Conservation (phyloP, 2,797 vertebrate species). For the Megalops cyprinoides region DNA sequence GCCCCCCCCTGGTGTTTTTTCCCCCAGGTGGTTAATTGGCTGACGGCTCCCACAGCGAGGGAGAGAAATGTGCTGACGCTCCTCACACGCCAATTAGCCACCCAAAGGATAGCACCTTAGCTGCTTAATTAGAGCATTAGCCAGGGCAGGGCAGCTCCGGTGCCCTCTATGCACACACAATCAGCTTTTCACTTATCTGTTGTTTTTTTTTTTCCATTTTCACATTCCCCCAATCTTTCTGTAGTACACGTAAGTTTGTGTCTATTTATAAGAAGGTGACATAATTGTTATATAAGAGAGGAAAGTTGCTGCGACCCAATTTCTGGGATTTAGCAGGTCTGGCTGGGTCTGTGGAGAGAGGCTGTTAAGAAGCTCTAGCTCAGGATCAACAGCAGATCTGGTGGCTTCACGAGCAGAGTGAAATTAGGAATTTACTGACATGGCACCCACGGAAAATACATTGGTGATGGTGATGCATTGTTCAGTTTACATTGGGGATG, state of each 20-base stretch:
- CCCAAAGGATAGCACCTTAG: constrained; percentile 6
- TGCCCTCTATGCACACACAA: background rate
- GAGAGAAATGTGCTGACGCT: background rate
- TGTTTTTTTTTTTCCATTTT: constrained; percentile 22
- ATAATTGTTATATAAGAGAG: constrained; percentile 39
- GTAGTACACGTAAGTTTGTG: constrained; percentile 27
- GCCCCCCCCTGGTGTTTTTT: background rate
- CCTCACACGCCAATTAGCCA: constrained; percentile 31
- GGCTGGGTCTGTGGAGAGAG: constrained; percentile 11
- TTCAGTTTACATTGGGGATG: background rate
- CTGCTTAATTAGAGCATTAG: constrained; percentile 36
- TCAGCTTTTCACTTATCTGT: background rate
- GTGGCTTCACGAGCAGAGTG: background rate
- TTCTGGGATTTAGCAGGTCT: constrained; percentile 27
- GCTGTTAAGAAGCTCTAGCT: background rate
- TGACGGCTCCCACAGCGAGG: constrained; percentile 11
- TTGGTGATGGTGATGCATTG: too few relatives aligned
- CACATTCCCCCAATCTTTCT: constrained; percentile 25
- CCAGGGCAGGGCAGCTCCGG: background rate
- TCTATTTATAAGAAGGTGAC: constrained; percentile 26
- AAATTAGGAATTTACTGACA: background rate
- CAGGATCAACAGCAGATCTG: background rate
- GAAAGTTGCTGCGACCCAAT: constrained; percentile 36
- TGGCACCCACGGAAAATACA: background rate
- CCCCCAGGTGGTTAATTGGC: constrained; percentile 22